A percentile compares a stretch with the other conserved stretches of the same genome.
Evolutionary conservation across 53 echinoderm and acorn worm genomes (phyloP).

Genomic region (Luidia sarsii): DNA sequence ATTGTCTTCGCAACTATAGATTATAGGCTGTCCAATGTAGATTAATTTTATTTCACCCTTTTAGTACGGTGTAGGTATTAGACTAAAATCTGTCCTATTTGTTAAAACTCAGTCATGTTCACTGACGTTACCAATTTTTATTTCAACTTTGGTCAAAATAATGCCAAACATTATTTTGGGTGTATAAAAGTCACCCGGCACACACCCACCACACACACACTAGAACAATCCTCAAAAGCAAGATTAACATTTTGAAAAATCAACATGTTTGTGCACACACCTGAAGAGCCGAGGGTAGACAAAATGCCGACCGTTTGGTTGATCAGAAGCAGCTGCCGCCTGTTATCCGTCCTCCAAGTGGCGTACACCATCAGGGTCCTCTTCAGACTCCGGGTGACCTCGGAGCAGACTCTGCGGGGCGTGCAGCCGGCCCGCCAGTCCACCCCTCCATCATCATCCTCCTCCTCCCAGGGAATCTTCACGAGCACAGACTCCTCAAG

Average conservation of each 20-base stretch:
- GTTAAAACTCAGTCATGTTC: too few relatives aligned
- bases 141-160: too few relatives aligned
- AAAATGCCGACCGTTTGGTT: constrained; percentile 18
- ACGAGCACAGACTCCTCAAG: background rate
- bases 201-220: background rate
- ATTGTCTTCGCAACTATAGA: too few relatives aligned
- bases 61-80: too few relatives aligned
- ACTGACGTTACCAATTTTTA: too few relatives aligned
- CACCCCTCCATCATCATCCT: background rate
- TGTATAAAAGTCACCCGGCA: background rate
- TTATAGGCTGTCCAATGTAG: too few relatives aligned
- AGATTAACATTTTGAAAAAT: too few relatives aligned
- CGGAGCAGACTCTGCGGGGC: background rate
- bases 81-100: too few relatives aligned
- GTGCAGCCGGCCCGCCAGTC: background rate
- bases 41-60: too few relatives aligned
- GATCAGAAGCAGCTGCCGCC: constrained; percentile 26
- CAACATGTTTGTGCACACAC: too few relatives aligned
- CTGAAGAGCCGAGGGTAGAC: constrained; percentile 15
- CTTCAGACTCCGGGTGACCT: background rate
- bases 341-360: constrained; percentile 2
- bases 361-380: constrained; percentile 10
- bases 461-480: background rate
- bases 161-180: background rate
- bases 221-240: background rate